Percentiles rank a stretch among this genome's conserved stretches.
Evolutionary conservation across 2,797 vertebrate genomes (phyloP).

Genomic region (Sarcoramphus papa): DNA sequence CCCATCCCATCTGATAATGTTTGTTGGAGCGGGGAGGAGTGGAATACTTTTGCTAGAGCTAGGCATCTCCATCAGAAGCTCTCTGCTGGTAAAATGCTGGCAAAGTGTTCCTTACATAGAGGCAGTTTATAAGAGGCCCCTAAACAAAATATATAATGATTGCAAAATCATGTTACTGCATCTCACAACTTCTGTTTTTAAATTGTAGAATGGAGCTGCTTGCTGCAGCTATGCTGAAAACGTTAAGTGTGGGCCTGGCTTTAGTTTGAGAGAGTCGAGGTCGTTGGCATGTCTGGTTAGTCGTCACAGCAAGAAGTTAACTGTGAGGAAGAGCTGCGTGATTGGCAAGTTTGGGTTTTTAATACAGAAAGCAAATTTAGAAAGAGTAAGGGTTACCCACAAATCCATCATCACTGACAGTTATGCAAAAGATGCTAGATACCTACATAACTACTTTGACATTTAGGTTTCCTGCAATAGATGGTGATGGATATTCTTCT

Average conservation of each 20-base stretch:
- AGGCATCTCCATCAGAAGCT: neutral
- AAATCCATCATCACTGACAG: neutral
- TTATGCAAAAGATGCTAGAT: neutral
- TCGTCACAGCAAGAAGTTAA: neutral
- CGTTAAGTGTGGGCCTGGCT: neutral
- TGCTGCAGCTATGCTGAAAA: neutral
- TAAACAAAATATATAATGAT: neutral
- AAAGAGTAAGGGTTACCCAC: neutral
- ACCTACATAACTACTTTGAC: neutral
- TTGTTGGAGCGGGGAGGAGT: neutral
- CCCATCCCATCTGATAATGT: neutral
- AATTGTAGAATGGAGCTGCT: neutral
- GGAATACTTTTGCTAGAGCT: neutral
- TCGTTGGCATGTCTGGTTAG: neutral
- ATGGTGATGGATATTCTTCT: neutral
- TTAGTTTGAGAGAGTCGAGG: neutral
- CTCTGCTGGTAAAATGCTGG: neutral
- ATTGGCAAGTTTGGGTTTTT: neutral
- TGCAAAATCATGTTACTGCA: neutral
- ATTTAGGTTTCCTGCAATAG: neutral
- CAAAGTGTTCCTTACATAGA: neutral
- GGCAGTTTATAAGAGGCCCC: neutral
- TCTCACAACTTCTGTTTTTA: neutral
- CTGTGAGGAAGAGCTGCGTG: neutral
- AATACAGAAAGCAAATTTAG: neutral